Conservation (phyloP, 1,140 invertebrate genomes). For the Drosophila erecta region DNA sequence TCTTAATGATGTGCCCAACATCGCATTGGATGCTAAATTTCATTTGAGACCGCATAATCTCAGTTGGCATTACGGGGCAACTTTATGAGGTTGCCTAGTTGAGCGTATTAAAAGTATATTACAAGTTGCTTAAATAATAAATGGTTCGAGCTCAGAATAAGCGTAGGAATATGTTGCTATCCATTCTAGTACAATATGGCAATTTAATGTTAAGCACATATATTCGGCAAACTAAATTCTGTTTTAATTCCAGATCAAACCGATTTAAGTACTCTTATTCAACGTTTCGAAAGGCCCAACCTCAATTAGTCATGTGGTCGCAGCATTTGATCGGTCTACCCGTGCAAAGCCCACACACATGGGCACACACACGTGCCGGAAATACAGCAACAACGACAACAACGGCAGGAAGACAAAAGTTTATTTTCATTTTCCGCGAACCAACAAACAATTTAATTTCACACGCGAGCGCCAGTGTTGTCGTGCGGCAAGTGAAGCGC, state of each 20-base stretch:
- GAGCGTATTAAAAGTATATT: neutral
- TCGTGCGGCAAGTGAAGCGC: conserved; percentile 77
- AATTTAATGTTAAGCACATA: too few relatives aligned
- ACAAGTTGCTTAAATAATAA: neutral
- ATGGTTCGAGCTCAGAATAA: too few relatives aligned
- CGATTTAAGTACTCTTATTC: conserved; percentile 21
- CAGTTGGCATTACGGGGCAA: neutral
- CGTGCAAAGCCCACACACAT: neutral
- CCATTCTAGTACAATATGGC: too few relatives aligned
- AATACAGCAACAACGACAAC: conserved; percentile 5
- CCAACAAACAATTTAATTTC: conserved; percentile 82
- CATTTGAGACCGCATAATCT: neutral
- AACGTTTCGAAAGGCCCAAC: conserved; percentile 1
- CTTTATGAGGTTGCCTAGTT: neutral
- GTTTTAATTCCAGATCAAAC: neutral
- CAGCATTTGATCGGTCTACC: conserved; percentile 29
- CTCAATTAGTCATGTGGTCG: conserved; percentile 38
- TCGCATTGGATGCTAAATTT: neutral
- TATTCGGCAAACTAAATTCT: neutral
- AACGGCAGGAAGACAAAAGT: conserved; percentile 40
- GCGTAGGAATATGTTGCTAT: too few relatives aligned
- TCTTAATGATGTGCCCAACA: neutral
- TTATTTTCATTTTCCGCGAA: conserved; percentile 79
- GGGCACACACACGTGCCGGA: conserved; percentile 10
- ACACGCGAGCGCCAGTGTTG: conserved; percentile 79